These are phyloP conservation scores for Salmo trutta DNA, from an alignment of 2,797 vertebrate genomes.

Conservation along the genomic window DNA sequence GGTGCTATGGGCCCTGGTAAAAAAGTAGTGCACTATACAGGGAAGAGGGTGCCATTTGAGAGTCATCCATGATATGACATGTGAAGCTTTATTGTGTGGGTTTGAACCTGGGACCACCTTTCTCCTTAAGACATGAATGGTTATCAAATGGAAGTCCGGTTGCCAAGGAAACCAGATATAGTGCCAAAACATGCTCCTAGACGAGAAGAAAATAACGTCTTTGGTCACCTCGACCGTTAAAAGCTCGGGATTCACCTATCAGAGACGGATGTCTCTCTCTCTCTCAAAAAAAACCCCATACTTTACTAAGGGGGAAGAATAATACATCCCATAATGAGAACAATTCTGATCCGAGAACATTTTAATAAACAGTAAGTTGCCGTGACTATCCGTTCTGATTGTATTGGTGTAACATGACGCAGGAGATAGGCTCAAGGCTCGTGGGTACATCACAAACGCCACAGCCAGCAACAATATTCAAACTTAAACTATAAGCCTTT, in stretches of 20 bases:
- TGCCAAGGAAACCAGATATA: slow-evolving; percentile 34
- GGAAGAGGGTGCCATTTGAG: background rate
- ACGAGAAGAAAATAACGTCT: background rate
- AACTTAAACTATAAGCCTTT: slow-evolving; percentile 27
- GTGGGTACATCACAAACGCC: slow-evolving; percentile 48
- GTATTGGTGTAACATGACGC: slow-evolving; percentile 51
- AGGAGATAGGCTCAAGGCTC: slow-evolving; percentile 63
- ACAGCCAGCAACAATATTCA: slow-evolving; percentile 35
- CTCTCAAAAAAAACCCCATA: background rate
- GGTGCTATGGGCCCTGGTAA: too few species aligned
- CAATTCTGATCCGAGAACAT: slow-evolving; percentile 31
- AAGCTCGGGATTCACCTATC: background rate
- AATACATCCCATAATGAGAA: slow-evolving; percentile 29
- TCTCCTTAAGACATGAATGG: background rate
- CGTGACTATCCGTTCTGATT: slow-evolving; percentile 49
- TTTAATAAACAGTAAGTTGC: slow-evolving; percentile 18
- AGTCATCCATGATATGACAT: background rate
- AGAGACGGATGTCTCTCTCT: background rate
- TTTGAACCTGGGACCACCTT: background rate
- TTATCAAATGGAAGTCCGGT: slow-evolving; percentile 15
- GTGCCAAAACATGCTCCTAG: slow-evolving; percentile 9
- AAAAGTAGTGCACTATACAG: too few species aligned
- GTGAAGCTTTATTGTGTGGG: background rate
- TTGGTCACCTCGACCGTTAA: slow-evolving; percentile 43
- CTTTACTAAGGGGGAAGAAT: too few species aligned